These are phyloP conservation scores for Eulemur macaco DNA, from an alignment of 2,113 vertebrate genomes.

Conservation along the genomic window DNA sequence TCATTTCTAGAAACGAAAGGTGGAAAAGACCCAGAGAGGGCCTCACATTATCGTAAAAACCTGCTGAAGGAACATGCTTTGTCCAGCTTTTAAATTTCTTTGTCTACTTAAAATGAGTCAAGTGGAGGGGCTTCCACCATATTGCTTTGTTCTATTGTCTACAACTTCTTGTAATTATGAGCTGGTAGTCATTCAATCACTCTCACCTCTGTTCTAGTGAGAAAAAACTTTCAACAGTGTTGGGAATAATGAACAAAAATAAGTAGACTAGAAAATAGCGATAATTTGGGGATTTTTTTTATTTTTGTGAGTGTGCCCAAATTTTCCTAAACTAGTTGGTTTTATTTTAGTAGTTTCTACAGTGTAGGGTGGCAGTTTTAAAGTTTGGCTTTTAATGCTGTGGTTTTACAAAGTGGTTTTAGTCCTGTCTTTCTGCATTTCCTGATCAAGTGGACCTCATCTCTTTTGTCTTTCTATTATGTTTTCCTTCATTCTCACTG, in stretches of 20 bases:
- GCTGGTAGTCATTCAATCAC: neutral
- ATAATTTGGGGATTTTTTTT: neutral
- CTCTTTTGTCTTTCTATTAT: neutral
- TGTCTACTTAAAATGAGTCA: conserved; percentile 37
- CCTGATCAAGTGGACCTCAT: neutral
- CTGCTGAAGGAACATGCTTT: neutral
- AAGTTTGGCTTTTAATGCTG: neutral
- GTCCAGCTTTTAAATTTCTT: neutral
- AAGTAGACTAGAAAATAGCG: neutral
- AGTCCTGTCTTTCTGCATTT: neutral
- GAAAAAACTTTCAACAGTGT: neutral
- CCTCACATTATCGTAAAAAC: conserved; percentile 29
- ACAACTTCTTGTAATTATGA: conserved; percentile 43
- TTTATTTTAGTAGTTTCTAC: neutral
- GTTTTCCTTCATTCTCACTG: neutral
- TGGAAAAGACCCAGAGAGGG: conserved; percentile 57
- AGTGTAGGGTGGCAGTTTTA: neutral
- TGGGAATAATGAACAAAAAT: conserved; percentile 24
- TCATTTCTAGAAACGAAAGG: conserved; percentile 54
- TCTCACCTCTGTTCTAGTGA: neutral
- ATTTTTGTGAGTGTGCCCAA: neutral
- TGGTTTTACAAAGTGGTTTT: neutral
- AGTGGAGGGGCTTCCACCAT: neutral
- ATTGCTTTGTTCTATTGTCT: conserved; percentile 57
- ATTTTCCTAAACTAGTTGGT: neutral